These are phyloP conservation scores for Chionoecetes opilio DNA, from an alignment of 1,140 invertebrate genomes.

Conservation along the genomic window DNA sequence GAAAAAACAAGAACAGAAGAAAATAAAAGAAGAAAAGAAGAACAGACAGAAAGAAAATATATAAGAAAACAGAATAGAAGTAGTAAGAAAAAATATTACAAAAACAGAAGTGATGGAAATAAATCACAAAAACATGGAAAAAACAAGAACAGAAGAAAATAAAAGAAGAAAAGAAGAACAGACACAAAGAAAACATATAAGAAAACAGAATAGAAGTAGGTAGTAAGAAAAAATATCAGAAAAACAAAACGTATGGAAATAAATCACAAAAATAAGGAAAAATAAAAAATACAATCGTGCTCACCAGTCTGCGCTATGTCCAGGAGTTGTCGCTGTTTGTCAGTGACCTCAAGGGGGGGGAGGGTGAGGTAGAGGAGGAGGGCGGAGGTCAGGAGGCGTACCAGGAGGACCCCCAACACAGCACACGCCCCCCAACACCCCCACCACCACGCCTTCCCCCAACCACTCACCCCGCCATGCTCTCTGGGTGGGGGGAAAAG, in stretches of 20 bases:
- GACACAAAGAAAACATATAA: too few species aligned
- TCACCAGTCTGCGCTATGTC: constrained; percentile 61
- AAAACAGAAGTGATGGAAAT: too few species aligned
- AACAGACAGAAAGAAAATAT: too few species aligned
- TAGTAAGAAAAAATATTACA: too few species aligned
- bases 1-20: too few species aligned
- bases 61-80: too few species aligned
- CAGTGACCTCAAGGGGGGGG: constrained; percentile 58
- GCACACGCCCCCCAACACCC: constrained; percentile 25
- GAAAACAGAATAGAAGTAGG: too few species aligned
- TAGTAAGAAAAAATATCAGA: neutral
- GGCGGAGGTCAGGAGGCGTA: constrained; percentile 43
- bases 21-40: too few species aligned
- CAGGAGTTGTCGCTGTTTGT: constrained; percentile 58
- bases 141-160: too few species aligned
- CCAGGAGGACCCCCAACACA: neutral
- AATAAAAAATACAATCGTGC: neutral
- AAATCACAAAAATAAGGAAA: neutral
- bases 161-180: too few species aligned
- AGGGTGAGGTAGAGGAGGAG: constrained; percentile 43
- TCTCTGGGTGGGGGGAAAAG: neutral
- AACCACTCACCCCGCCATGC: constrained; percentile 15
- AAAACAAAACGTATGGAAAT: neutral
- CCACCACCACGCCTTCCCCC: constrained; percentile 59
- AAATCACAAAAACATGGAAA: too few species aligned